These are phyloP conservation scores for Mastigias papua DNA, from an alignment of 30 jellyfish, hydroid and myxozoan species.

Conservation along the genomic window DNA sequence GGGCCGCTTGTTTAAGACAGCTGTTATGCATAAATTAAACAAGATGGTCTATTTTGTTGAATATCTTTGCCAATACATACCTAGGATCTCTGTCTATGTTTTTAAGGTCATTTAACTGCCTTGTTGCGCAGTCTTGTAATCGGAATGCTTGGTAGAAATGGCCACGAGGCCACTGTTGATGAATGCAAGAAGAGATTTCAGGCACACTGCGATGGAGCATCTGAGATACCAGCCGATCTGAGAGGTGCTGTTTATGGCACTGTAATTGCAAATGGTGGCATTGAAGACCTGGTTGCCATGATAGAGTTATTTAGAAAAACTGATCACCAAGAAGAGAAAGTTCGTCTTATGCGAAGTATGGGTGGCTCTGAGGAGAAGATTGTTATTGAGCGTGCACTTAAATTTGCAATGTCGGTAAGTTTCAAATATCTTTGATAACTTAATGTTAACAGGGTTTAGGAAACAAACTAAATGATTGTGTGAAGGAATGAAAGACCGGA, in stretches of 20 bases:
- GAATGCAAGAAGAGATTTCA: conserved; percentile 75
- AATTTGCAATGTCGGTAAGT: conserved; percentile 93
- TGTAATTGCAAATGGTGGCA: conserved; percentile 84
- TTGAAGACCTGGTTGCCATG: conserved; percentile 78
- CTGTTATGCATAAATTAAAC: too few species aligned
- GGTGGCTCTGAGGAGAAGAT: conserved; percentile 83
- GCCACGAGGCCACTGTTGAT: conserved; percentile 80
- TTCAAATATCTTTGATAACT: neutral
- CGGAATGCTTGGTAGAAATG: conserved; percentile 79
- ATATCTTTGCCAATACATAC: too few species aligned
- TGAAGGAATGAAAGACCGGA: too few species aligned
- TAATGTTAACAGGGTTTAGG: too few species aligned
- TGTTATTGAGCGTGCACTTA: conserved; percentile 73
- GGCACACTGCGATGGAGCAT: conserved; percentile 83
- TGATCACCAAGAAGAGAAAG: conserved; percentile 90
- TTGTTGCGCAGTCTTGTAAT: conserved; percentile 84
- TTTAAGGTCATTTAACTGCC: conserved; percentile 82
- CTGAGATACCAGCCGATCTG: conserved; percentile 85
- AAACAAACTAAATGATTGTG: too few species aligned
- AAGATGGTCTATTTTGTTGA: too few species aligned
- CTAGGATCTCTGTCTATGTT: neutral
- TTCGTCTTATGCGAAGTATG: conserved; percentile 78
- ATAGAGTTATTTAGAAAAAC: conserved; percentile 71
- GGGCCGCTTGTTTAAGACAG: too few species aligned
- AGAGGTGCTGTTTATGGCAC: conserved; percentile 90